Conservation (phyloP, 2,888 invertebrate species). For the Eremobia ochroleuca region DNA sequence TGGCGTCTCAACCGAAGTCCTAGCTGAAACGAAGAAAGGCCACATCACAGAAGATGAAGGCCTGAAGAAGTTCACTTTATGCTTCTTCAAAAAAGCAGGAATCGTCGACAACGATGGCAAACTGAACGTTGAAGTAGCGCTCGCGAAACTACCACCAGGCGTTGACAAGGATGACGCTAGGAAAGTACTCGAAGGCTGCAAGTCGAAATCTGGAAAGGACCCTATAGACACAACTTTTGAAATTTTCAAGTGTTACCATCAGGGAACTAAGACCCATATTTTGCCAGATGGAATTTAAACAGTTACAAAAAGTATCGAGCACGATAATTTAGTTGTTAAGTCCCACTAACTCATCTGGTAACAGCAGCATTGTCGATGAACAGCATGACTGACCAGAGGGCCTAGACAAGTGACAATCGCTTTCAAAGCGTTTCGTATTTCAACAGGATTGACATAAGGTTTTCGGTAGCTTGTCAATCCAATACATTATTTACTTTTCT, state of each 20-base stretch:
- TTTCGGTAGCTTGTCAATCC: background rate
- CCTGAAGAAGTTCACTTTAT: conserved; percentile 85
- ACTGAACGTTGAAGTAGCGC: conserved; percentile 83
- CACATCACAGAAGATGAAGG: conserved; percentile 82
- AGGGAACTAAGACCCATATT: conserved; percentile 81
- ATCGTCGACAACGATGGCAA: conserved; percentile 80
- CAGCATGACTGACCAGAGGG: background rate
- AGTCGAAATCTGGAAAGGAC: conserved; percentile 81
- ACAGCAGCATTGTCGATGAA: background rate
- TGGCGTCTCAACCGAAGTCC: conserved; percentile 79
- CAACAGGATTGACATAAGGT: background rate
- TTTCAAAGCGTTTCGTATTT: background rate
- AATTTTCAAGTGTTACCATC: conserved; percentile 86
- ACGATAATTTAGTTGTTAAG: conserved; percentile 28
- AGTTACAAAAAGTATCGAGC: background rate
- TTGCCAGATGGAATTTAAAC: conserved; percentile 46
- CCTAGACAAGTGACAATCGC: background rate
- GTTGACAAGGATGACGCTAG: conserved; percentile 80
- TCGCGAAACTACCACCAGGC: conserved; percentile 82
- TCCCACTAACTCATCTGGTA: background rate
- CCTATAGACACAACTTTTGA: conserved; percentile 84
- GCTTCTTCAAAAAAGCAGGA: conserved; percentile 86
- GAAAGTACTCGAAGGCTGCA: conserved; percentile 84
- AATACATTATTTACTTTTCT: background rate
- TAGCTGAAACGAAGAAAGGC: conserved; percentile 84